phyloP scores from a whole-genome alignment of 2,113 vertebrate species.

The Riparia riparia region DNA sequence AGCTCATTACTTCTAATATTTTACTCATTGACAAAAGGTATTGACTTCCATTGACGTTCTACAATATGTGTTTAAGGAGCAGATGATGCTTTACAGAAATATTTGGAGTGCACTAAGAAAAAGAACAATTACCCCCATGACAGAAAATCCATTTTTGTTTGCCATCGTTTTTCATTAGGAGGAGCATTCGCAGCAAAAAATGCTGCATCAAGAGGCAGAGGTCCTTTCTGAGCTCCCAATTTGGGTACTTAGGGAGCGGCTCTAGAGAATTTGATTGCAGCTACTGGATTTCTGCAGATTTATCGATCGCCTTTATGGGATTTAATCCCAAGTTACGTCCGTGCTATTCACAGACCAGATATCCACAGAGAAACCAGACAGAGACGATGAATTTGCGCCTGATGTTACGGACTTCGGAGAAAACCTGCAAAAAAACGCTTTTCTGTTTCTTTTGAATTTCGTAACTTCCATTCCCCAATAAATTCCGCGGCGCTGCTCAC shows the following conservation, averaged over 20 bases:
- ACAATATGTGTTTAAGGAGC: conserved; percentile 31
- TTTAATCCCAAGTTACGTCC: neutral
- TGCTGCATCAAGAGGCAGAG: neutral
- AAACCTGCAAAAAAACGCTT: neutral
- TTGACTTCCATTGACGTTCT: neutral
- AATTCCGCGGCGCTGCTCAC: rapidly evolving
- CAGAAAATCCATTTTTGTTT: conserved; percentile 53
- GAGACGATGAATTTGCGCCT: neutral
- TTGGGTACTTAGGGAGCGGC: neutral
- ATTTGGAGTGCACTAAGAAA: conserved; percentile 7
- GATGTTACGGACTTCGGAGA: neutral
- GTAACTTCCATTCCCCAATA: rapidly evolving
- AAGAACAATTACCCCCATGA: neutral
- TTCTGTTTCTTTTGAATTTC: neutral
- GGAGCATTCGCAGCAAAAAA: neutral
- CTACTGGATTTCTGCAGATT: neutral
- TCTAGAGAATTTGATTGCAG: neutral
- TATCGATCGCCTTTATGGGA: neutral
- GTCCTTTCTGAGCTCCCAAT: neutral
- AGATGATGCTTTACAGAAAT: conserved; percentile 22
- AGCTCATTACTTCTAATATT: conserved; percentile 25
- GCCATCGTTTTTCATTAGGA: neutral
- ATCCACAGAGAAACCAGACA: neutral
- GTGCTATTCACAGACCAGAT: neutral
- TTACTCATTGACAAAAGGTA: conserved; percentile 10